A percentile compares a stretch with the other conserved stretches of the same genome.
phyloP scores from a whole-genome alignment of 2,888 invertebrate genomes.

The Abrostola tripartita region DNA sequence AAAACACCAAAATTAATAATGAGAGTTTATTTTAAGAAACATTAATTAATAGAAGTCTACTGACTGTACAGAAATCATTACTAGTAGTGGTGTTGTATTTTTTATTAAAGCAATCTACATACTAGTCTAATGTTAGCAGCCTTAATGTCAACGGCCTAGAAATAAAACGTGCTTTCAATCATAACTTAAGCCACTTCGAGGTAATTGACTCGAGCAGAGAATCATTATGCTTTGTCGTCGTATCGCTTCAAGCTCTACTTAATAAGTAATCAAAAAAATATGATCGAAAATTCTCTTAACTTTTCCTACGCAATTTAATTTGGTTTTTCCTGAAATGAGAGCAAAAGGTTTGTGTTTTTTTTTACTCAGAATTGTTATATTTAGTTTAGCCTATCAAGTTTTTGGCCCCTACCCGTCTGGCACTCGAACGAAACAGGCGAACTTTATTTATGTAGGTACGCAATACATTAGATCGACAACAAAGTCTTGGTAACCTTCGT shows the following conservation, averaged over 20 bases:
- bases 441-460: too few species aligned
- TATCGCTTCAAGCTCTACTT: constrained; percentile 9
- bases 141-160: constrained; percentile 9
- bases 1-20: too few species aligned
- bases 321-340: neutral
- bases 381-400: too few species aligned
- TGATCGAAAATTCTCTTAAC: neutral
- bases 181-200: neutral
- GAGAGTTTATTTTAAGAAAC: too few species aligned
- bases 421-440: too few species aligned
- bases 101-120: too few species aligned
- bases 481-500: too few species aligned
- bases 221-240: constrained; percentile 3
- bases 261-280: constrained; percentile 1
- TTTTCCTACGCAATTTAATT: constrained; percentile 1
- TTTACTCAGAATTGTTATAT: too few species aligned
- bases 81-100: neutral
- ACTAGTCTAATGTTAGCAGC: constrained; percentile 10
- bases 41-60: neutral
- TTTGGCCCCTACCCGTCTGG: too few species aligned
- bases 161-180: constrained; percentile 7
- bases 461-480: too few species aligned
- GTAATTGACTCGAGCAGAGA: constrained; percentile 9
- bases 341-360: too few species aligned
- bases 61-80: neutral